Conservation (phyloP, 1,140 invertebrate species). For the Hydropsyche tenuis region DNA sequence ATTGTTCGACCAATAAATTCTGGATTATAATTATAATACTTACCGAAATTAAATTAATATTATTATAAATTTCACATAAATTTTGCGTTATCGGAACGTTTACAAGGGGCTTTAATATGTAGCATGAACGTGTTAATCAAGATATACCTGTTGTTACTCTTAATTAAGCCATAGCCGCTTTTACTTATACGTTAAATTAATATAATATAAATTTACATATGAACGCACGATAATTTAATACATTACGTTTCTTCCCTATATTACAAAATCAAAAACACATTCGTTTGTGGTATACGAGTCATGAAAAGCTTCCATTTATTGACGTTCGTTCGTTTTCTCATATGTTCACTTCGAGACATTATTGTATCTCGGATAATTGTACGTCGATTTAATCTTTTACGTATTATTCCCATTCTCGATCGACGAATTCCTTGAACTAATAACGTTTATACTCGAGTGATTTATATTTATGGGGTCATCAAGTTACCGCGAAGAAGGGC, state of each 20-base stretch:
- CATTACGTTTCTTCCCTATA: too few species aligned
- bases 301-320: too few species aligned
- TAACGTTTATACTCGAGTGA: conserved; percentile 30
- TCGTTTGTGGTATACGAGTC: too few species aligned
- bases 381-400: too few species aligned
- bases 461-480: conserved; percentile 38
- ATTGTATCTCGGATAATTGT: too few species aligned
- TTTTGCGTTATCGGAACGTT: background rate
- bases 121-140: conserved; percentile 19
- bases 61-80: conserved; percentile 1
- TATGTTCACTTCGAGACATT: too few species aligned
- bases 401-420: conserved; percentile 12
- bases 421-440: conserved; percentile 32
- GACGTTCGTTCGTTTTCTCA: too few species aligned
- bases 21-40: too few species aligned
- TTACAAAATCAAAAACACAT: too few species aligned
- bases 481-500: conserved; percentile 21
- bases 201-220: conserved; percentile 3
- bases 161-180: conserved; percentile 4
- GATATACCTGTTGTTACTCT: conserved; percentile 17
- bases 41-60: conserved; percentile 19
- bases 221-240: too few species aligned
- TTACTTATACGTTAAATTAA: background rate
- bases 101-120: conserved; percentile 13
- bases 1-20: too few species aligned